Evolutionary conservation across 2,797 vertebrate genomes (phyloP), one percentile per base, ranked within the genome.

Genomic region (Diplodus puntazzo): DNA sequence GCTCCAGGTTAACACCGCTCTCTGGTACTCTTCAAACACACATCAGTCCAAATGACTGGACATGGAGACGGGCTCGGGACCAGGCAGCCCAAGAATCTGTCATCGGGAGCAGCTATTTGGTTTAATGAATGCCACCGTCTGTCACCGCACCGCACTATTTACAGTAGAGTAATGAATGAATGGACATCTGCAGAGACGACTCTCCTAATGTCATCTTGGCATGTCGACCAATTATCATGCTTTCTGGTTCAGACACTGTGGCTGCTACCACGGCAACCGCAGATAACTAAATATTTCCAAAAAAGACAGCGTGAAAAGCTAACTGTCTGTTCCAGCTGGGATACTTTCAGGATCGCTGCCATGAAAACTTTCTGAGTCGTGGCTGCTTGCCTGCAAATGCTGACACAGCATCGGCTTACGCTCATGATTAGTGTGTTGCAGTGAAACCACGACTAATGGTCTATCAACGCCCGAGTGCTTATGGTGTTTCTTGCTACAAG

Each of bases 201-300:
- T 80, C 18, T 73, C 30, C 61, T 75, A 70, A 86, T 77, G 70
- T 82, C 63, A 58, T 80, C 73, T 58, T 60, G 85, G 81, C 86
- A 79, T 74, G 81, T 83, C 69, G 57, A 74, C 81, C 84, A 92
- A 89, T 92, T 89, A 91, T 77, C 63, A 78, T 20, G 64, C 79
- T 74, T 87, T 81, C 2, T 45, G 45, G 23, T 82, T 72, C 48
- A 73, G 74, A 80, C 46, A 3, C 54, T 25, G 62, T 0, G 17
- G 34, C 82, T 57, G 74, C 67, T 82, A 0, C 80, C 82, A 82
- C 79, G 73, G 84, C 55, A 75, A 91, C 77, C 1, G 0, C 16
- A 34, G 48, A 70, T 77, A 82, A 82, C 60, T 77, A 69, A 42
- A 65, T 68, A 60, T 43, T 45, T 79, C 66, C 16, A 2, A 77